Base-by-base conservation (phyloP, 2,113 vertebrate species). In the Phoenicopterus ruber region DNA sequence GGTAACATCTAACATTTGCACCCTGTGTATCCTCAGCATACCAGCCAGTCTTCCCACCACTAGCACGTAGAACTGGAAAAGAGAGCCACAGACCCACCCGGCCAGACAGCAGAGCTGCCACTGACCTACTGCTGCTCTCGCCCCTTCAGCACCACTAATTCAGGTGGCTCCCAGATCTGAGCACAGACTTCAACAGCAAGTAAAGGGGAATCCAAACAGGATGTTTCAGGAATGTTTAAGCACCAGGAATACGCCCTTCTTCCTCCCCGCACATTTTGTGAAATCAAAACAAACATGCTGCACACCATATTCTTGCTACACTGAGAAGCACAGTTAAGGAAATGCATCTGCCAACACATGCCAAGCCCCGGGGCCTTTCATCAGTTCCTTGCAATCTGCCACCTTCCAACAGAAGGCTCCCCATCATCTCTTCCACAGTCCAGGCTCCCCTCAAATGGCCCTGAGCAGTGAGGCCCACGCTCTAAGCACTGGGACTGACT, bases 381-480 rank as follows among this genome's bases (percentile, higher is more conserved):
- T 83, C 94, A 95, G 90, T 82, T 66, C 90, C 61, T 38, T n/a
- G 84, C 55, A 10, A 7, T 3, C 49, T 63, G 17, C 26, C 20
- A 21, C 57, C 49, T 52, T 57, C 55, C 46, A 50, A 6, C 5
- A 59, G 49, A 69, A 72, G 87, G 82, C 15, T 83, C 52, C 46
- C 38, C 50, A 58, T 13, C 38, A 19, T 7, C 69, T 74, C 50
- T 17, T 61, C 49, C 59, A 13, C 21, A 40, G 73, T 1, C 71
- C 50, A 54, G 47, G 61, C 36, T 47, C 13, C 69, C 61, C 50
- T 8, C 17, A 9, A 40, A n/a, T 1, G 3, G 42, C 36, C 16
- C 34, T 3, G 1, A 32, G 55, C 3, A 0, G 34, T 0, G 4
- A 22, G 24, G 11, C 3, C 29, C 34, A 5, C 0, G 3, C 49